Evolutionary conservation across 2,888 invertebrate genomes (phyloP).

Genomic region (Norana najaformis): DNA sequence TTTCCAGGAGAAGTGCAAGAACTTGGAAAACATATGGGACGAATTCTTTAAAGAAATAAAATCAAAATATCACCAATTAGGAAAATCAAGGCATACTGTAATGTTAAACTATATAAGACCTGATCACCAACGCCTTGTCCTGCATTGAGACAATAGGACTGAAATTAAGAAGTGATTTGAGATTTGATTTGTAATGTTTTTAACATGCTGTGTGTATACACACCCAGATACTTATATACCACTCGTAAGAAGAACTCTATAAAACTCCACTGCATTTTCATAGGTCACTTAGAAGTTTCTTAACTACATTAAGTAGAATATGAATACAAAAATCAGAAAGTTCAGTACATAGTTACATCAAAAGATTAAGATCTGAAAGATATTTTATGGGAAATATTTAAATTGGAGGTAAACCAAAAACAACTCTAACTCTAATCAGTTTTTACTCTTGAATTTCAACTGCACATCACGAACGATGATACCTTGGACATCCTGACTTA

Average conservation of each 20-base stretch:
- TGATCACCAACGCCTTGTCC: neutral
- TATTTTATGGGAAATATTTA: neutral
- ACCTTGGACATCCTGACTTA: constrained; percentile 91
- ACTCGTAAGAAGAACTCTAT: neutral
- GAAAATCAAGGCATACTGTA: neutral
- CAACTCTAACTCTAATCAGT: neutral
- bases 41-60: constrained; percentile 73
- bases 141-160: neutral
- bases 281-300: neutral
- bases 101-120: neutral
- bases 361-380: neutral
- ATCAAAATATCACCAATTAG: neutral
- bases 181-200: neutral
- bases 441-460: neutral
- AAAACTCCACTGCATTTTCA: neutral
- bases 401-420: neutral
- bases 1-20: constrained; percentile 83
- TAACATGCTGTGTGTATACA: neutral
- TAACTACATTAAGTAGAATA: neutral
- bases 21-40: constrained; percentile 99
- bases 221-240: neutral
- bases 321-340: neutral
- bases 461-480: constrained; percentile 18
- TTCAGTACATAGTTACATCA: neutral
- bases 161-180: neutral